Conservation (phyloP, 2,888 invertebrate species). For the Stenurella melanura region DNA sequence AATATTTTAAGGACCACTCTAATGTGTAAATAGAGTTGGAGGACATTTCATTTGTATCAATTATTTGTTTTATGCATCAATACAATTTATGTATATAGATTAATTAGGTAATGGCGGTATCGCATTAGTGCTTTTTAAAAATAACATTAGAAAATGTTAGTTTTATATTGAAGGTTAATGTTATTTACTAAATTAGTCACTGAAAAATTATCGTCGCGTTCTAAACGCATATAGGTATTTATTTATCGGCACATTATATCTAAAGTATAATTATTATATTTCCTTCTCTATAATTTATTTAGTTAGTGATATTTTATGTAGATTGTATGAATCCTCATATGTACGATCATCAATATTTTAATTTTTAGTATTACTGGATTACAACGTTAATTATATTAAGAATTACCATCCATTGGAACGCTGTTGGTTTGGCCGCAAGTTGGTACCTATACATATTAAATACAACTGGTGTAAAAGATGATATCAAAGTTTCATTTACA, state of each 20-base stretch:
- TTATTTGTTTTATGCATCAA: neutral
- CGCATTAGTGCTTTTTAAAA: neutral
- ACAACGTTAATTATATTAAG: slow-evolving; percentile 9
- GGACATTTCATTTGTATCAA: too few relatives aligned
- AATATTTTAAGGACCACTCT: too few relatives aligned
- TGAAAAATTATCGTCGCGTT: slow-evolving; percentile 21
- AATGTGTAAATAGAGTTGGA: too few relatives aligned
- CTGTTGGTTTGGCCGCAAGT: neutral
- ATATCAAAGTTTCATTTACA: slow-evolving; percentile 50
- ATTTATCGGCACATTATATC: slow-evolving; percentile 20
- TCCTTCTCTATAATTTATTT: slow-evolving; percentile 1
- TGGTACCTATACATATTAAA: too few relatives aligned
- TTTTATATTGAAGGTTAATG: slow-evolving; percentile 13
- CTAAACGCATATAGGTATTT: neutral
- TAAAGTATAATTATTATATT: slow-evolving; percentile 22
- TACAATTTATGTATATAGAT: neutral
- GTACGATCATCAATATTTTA: slow-evolving; percentile 3
- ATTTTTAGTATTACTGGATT: neutral
- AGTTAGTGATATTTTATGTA: slow-evolving; percentile 6
- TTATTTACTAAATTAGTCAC: neutral
- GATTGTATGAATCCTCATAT: slow-evolving; percentile 20
- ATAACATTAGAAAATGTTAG: neutral
- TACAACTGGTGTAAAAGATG: slow-evolving; percentile 36
- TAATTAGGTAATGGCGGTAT: neutral
- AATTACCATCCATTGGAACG: neutral